Evolutionary conservation across 2,797 vertebrate species (phyloP).

Genomic region (Megaceryle alcyon): DNA sequence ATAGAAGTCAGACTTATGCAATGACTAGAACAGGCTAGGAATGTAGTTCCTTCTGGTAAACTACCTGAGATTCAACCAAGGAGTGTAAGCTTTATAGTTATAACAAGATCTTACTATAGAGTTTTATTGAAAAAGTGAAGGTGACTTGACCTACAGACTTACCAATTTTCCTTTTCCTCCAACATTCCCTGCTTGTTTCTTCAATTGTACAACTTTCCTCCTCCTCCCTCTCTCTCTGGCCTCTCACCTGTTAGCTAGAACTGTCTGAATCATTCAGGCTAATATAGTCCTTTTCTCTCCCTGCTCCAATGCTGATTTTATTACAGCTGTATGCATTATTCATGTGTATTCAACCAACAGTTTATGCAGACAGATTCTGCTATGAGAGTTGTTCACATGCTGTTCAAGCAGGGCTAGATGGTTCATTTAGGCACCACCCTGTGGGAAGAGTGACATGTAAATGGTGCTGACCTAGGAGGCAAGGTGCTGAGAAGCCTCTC

Average conservation of each 20-base stretch:
- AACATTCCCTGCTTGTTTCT: not conserved
- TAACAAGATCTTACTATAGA: not conserved
- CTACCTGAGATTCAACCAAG: not conserved
- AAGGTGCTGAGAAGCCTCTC: not conserved
- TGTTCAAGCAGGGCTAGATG: not conserved
- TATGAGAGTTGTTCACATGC: not conserved
- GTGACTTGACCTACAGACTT: not conserved
- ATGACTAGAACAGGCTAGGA: not conserved
- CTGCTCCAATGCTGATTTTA: not conserved
- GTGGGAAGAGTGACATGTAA: not conserved
- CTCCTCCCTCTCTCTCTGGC: not conserved
- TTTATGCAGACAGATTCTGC: not conserved
- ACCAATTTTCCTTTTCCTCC: not conserved
- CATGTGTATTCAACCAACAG: not conserved
- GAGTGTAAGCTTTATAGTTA: not conserved
- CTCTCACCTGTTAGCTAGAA: not conserved
- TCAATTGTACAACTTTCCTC: not conserved
- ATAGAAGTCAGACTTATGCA: not conserved
- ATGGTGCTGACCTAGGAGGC: not conserved
- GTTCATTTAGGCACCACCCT: not conserved
- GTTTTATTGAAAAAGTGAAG: not conserved
- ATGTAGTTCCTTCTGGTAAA: not conserved
- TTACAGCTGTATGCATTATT: conserved; percentile 5
- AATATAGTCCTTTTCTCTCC: not conserved
- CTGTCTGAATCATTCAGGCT: not conserved